A percentile compares a stretch with the other conserved stretches of the same genome.
Conservation (phyloP, 2,888 invertebrate species). For the Platynereis dumerilii region DNA sequence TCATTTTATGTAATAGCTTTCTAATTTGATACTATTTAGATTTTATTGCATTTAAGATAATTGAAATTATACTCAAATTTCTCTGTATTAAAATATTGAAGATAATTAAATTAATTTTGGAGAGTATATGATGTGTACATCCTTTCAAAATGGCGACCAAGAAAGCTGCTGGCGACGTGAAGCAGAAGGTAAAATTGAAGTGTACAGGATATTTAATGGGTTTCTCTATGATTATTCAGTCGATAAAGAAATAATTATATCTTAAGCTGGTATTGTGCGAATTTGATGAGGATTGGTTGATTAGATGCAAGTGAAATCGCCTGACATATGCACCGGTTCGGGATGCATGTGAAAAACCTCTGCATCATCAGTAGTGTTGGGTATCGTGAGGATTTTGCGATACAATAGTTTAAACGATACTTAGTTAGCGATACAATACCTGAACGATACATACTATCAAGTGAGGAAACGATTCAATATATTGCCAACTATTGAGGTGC, state of each 20-base stretch:
- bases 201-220: neutral
- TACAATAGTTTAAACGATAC: too few species aligned
- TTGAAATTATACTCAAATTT: neutral
- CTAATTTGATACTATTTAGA: too few species aligned
- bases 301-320: too few species aligned
- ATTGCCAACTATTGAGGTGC: too few species aligned
- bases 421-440: too few species aligned
- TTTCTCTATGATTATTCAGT: neutral
- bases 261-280: neutral
- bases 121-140: conserved; percentile 2
- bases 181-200: conserved; percentile 9
- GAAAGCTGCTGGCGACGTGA: conserved; percentile 11
- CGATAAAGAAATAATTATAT: neutral
- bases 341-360: too few species aligned
- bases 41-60: neutral
- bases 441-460: too few species aligned
- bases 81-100: neutral
- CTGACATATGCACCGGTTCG: too few species aligned
- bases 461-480: too few species aligned
- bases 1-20: too few species aligned
- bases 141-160: conserved; percentile 22
- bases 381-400: too few species aligned
- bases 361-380: too few species aligned
- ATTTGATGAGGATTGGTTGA: neutral
- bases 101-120: neutral